phyloP scores from a whole-genome alignment of 1,140 invertebrate species.

The Brachionus angularis region DNA sequence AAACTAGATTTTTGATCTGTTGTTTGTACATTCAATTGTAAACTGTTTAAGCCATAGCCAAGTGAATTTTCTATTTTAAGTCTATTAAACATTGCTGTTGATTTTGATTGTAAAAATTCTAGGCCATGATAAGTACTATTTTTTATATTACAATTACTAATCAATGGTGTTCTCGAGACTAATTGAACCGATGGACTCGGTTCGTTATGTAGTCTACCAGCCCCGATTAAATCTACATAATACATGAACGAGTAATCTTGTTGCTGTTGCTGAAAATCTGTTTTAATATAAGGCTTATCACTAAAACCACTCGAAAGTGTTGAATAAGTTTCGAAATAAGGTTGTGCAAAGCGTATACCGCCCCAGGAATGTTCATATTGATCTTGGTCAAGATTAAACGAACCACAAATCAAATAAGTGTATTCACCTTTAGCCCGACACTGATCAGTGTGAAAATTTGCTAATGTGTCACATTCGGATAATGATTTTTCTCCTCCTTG shows the following conservation, averaged over 20 bases:
- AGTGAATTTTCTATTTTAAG: background rate
- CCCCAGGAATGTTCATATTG: conserved; percentile 40
- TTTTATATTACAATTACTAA: conserved; percentile 18
- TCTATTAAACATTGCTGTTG: background rate
- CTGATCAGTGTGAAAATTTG: background rate
- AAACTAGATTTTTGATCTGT: conserved; percentile 44
- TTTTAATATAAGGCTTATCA: conserved; percentile 4
- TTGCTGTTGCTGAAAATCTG: conserved; percentile 30
- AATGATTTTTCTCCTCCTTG: conserved; percentile 6
- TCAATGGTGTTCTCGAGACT: conserved; percentile 10
- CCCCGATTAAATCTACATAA: conserved; percentile 22
- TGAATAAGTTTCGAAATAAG: background rate
- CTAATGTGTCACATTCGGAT: conserved; percentile 24
- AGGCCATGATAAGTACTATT: conserved; percentile 25
- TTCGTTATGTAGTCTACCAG: conserved; percentile 21
- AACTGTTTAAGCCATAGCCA: conserved; percentile 1
- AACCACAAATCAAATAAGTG: conserved; percentile 10
- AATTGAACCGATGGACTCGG: conserved; percentile 7
- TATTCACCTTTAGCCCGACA: background rate
- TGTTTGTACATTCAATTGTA: conserved; percentile 14
- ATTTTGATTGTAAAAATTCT: conserved; percentile 29
- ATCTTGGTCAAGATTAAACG: background rate
- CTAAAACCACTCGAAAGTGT: no score
- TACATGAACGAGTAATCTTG: conserved; percentile 40
- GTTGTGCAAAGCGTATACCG: conserved; percentile 36